phyloP scores from a whole-genome alignment of 2,113 vertebrate genomes.

The Asarcornis scutulata region DNA sequence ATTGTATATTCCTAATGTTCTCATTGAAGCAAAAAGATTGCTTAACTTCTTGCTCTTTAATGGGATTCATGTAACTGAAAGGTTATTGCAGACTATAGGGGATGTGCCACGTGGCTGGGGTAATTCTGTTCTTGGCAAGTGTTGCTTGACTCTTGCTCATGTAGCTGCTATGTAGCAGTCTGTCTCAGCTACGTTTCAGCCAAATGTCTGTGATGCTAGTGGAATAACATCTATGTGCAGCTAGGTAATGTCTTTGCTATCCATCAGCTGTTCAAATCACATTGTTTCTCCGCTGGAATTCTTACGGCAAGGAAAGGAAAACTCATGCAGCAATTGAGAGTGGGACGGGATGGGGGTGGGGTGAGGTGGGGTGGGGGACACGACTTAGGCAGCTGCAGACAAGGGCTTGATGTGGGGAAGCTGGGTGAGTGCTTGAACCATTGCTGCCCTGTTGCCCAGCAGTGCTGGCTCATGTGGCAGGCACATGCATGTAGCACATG shows the following conservation, averaged over 20 bases:
- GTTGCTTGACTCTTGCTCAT: background rate
- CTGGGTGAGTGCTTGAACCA: accelerated
- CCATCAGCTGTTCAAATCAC: background rate
- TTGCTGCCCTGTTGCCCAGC: background rate
- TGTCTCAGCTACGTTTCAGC: background rate
- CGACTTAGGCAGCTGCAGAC: background rate
- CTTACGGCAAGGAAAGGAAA: background rate
- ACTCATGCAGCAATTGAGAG: background rate
- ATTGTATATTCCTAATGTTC: background rate
- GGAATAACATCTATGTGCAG: background rate
- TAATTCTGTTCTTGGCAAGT: background rate
- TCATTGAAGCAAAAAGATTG: background rate
- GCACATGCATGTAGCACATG: accelerated
- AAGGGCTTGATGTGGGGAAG: background rate
- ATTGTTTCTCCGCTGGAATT: background rate
- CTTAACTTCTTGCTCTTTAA: background rate
- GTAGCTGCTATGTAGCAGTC: constrained; percentile 3
- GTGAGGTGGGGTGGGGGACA: too few species aligned
- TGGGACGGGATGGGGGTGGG: background rate
- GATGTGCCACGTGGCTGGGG: background rate
- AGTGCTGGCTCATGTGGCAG: background rate
- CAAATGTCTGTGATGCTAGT: background rate
- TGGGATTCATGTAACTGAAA: background rate
- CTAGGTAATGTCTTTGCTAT: background rate
- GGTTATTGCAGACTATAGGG: background rate